Evolutionary conservation across 2,888 invertebrate species (phyloP).

Genomic region (Hololepta plana): DNA sequence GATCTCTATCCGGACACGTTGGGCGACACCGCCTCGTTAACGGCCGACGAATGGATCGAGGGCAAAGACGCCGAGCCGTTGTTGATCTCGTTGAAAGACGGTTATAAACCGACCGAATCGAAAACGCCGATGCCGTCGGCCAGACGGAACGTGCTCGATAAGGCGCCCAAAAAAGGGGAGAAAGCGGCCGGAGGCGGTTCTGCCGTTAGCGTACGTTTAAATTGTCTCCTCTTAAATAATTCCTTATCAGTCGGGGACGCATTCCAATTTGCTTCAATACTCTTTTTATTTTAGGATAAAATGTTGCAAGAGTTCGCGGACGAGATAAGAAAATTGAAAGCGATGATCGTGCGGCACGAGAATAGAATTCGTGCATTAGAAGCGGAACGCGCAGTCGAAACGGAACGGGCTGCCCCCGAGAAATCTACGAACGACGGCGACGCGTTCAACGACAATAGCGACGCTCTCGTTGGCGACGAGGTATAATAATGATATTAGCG

Average conservation of each 20-base stretch:
- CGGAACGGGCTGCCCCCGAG: no score
- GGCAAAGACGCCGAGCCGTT: constrained; percentile 84
- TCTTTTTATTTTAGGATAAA: constrained; percentile 34
- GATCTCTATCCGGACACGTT: constrained; percentile 92
- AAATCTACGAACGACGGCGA: no score
- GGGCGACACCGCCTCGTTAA: constrained; percentile 73
- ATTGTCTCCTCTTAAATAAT: constrained; percentile 6
- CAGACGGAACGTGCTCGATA: constrained; percentile 63
- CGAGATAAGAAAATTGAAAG: constrained; percentile 79
- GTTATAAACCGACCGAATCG: constrained; percentile 48
- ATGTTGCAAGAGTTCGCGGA: constrained; percentile 70
- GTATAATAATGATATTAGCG: no score
- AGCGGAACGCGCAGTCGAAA: constrained; percentile 40
- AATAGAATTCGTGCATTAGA: constrained; percentile 67
- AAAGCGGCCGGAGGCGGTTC: constrained; percentile 12
- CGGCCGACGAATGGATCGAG: constrained; percentile 82
- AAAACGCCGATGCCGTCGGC: constrained; percentile 47
- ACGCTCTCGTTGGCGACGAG: no score
- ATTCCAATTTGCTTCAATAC: no score
- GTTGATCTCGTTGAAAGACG: constrained; percentile 80
- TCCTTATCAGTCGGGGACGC: no score
- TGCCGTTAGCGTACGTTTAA: no score
- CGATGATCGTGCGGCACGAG: constrained; percentile 89
- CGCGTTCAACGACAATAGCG: no score
- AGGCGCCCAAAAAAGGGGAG: constrained; percentile 31